Evolutionary conservation across 2,888 invertebrate genomes (phyloP).

Genomic region (Allacma fusca): DNA sequence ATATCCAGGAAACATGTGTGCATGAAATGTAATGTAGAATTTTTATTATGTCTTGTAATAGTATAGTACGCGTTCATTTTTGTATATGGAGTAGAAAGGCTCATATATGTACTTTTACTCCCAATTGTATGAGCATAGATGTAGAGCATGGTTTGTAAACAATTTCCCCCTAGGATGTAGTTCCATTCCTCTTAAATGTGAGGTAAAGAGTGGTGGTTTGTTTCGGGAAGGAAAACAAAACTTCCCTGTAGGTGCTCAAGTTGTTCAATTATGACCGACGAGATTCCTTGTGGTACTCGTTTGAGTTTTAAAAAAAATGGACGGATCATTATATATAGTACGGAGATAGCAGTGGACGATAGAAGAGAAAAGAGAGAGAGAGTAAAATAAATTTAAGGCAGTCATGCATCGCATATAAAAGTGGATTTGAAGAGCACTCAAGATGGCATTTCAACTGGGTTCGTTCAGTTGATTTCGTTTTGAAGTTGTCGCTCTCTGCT

Average conservation of each 20-base stretch:
- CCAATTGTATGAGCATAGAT: no score
- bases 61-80: no score
- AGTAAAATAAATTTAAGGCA: conserved; percentile 27
- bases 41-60: no score
- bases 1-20: no score
- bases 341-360: neutral
- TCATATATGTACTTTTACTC: no score
- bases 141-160: conserved; percentile 19
- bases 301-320: neutral
- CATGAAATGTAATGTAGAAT: no score
- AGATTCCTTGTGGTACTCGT: conserved; percentile 21
- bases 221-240: conserved; percentile 22
- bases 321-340: neutral
- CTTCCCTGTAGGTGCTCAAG: conserved; percentile 37
- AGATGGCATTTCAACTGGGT: conserved; percentile 30
- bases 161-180: neutral
- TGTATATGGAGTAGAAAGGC: no score
- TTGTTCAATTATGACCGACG: conserved; percentile 35
- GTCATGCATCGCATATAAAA: conserved; percentile 36
- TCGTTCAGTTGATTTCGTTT: conserved; percentile 23
- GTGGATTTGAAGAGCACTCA: conserved; percentile 34
- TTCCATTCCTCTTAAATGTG: neutral
- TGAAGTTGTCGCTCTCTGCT: neutral
- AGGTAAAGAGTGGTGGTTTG: neutral
- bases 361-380: neutral